phyloP scores from a whole-genome alignment of 2,888 invertebrate genomes.

The Diarsia rubi region DNA sequence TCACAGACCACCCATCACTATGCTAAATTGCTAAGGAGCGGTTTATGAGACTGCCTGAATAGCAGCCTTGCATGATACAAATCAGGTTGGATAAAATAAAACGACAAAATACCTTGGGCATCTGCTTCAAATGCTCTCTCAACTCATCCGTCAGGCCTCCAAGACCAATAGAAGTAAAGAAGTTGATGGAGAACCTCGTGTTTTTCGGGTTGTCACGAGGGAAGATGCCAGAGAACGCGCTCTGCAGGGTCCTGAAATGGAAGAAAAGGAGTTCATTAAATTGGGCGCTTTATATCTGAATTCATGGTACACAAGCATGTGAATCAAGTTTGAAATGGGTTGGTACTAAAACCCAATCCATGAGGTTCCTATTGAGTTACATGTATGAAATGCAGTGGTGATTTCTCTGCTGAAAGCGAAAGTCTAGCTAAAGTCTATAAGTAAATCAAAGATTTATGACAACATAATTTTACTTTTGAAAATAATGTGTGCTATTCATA shows the following conservation, averaged over 20 bases:
- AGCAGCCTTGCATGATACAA: not conserved
- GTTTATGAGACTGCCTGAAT: not conserved
- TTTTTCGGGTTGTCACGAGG: constrained; percentile 99
- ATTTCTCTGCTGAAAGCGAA: not conserved
- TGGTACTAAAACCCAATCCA: not conserved
- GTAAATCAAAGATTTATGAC: not conserved
- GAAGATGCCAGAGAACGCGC: constrained; percentile 97
- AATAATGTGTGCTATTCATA: not conserved
- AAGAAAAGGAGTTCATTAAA: constrained; percentile 53
- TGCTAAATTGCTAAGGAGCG: not conserved
- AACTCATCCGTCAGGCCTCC: constrained; percentile 98
- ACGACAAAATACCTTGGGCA: constrained; percentile 90
- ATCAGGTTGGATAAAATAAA: not conserved
- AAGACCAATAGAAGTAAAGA: constrained; percentile 98
- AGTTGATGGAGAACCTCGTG: constrained; percentile 99
- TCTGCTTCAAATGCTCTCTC: constrained; percentile 96
- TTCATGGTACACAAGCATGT: not conserved
- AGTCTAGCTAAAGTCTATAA: too few species aligned
- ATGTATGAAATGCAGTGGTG: not conserved
- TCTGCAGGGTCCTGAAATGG: constrained; percentile 94
- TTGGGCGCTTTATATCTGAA: constrained; percentile 49
- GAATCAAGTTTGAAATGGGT: not conserved
- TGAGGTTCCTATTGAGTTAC: not conserved
- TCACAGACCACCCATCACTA: not conserved
- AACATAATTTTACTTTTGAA: not conserved